Percentiles rank a stretch among this genome's conserved stretches.
These are phyloP conservation scores for Eulacestoma nigropectus DNA, from an alignment of 2,113 vertebrate species.

Conservation along the genomic window DNA sequence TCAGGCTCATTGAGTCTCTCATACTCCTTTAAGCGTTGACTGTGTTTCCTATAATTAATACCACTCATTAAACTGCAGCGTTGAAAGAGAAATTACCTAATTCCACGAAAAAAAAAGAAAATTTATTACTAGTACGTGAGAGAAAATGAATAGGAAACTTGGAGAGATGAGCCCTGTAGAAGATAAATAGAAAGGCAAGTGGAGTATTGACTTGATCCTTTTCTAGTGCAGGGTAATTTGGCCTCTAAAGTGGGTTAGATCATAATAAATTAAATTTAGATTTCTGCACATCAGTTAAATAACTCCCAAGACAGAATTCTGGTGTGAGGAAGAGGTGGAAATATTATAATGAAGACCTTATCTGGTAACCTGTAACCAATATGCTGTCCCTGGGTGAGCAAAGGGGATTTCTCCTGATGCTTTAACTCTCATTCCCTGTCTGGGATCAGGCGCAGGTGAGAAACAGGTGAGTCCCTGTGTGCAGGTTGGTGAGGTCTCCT, in stretches of 20 bases:
- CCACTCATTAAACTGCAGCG: constrained; percentile 66
- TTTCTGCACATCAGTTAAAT: constrained; percentile 77
- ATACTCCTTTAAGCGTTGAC: constrained; percentile 44
- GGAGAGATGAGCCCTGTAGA: constrained; percentile 52
- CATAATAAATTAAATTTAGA: constrained; percentile 82
- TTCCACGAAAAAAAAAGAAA: constrained; percentile 67
- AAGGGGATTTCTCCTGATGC: background rate
- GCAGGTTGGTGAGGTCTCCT: background rate
- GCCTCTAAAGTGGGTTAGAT: constrained; percentile 77
- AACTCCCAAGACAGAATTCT: constrained; percentile 74
- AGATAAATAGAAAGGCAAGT: constrained; percentile 79
- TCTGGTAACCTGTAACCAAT: constrained; percentile 67
- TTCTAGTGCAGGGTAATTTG: constrained; percentile 75
- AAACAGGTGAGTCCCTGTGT: background rate
- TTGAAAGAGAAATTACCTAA: constrained; percentile 74
- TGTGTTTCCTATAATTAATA: constrained; percentile 72
- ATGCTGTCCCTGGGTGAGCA: constrained; percentile 23
- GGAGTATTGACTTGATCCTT: constrained; percentile 78
- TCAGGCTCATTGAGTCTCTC: constrained; percentile 12
- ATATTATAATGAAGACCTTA: constrained; percentile 74
- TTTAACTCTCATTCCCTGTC: background rate
- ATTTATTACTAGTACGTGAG: constrained; percentile 68
- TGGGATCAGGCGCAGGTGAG: background rate
- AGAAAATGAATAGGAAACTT: constrained; percentile 70
- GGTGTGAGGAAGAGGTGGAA: constrained; percentile 62